phyloP scores from a whole-genome alignment of 2,797 vertebrate species.

The Pangasius sanitwongsei region DNA sequence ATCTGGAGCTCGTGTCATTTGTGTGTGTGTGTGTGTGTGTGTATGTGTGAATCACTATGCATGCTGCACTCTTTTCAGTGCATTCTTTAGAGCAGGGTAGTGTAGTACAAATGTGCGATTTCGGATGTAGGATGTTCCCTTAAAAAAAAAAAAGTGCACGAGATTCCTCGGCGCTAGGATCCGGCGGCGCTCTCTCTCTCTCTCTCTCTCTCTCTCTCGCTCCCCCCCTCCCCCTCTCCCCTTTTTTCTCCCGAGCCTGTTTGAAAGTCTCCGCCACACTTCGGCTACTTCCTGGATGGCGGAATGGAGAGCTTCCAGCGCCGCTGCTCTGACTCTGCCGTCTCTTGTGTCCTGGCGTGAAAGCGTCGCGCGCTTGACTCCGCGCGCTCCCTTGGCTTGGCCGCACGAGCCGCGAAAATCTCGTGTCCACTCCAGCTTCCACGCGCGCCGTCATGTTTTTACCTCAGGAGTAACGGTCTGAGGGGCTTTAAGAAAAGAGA shows the following conservation, averaged over 20 bases:
- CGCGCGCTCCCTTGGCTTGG: slow-evolving; percentile 43
- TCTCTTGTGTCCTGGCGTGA: slow-evolving; percentile 63
- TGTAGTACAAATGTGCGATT: neutral
- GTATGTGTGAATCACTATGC: neutral
- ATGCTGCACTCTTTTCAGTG: neutral
- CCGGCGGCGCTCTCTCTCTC: slow-evolving; percentile 66
- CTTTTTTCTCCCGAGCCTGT: slow-evolving; percentile 72
- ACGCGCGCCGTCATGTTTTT: slow-evolving; percentile 57
- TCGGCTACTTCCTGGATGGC: slow-evolving; percentile 88
- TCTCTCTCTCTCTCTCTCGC: slow-evolving; percentile 35
- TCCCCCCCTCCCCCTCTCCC: slow-evolving; percentile 35
- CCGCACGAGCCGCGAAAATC: slow-evolving; percentile 29
- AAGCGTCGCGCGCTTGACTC: slow-evolving; percentile 43
- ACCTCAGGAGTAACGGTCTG: slow-evolving; percentile 53
- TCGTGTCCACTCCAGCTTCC: neutral
- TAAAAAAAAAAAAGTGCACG: neutral
- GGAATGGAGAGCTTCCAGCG: slow-evolving; percentile 84
- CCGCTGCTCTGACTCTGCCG: slow-evolving; percentile 62
- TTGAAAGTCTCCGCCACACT: slow-evolving; percentile 92
- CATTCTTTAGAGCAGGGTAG: neutral
- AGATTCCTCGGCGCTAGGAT: slow-evolving; percentile 78
- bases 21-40: neutral
- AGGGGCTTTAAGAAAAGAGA: slow-evolving; percentile 42
- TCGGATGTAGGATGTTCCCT: neutral
- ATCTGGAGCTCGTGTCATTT: neutral